These are phyloP conservation scores for Asobara japonica DNA, from an alignment of 1,140 invertebrate genomes.

Conservation along the genomic window DNA sequence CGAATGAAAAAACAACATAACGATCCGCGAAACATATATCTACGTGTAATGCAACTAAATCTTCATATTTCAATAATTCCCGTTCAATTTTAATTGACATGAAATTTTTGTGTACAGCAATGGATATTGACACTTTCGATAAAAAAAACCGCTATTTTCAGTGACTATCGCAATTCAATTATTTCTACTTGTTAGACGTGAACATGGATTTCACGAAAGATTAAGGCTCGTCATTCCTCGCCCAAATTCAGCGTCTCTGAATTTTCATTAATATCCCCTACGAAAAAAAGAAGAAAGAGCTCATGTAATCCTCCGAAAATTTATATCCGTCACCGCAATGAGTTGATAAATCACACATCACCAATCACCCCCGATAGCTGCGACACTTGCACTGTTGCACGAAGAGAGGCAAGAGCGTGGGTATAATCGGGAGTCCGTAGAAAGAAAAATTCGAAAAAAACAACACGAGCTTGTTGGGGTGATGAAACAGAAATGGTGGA, in stretches of 20 bases:
- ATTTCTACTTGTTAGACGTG: background rate
- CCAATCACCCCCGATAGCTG: slow-evolving; percentile 18
- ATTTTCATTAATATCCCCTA: background rate
- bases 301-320: background rate
- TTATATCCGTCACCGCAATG: background rate
- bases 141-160: background rate
- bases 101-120: too few relatives aligned
- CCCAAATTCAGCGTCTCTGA: background rate
- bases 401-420: background rate
- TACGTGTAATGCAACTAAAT: too few relatives aligned
- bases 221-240: too few relatives aligned
- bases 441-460: slow-evolving; percentile 15
- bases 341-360: slow-evolving; percentile 23
- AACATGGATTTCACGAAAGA: too few relatives aligned
- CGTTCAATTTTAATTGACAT: too few relatives aligned
- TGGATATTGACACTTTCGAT: too few relatives aligned
- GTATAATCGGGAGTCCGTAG: slow-evolving; percentile 20
- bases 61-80: too few relatives aligned
- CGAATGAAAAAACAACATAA: too few relatives aligned
- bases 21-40: too few relatives aligned
- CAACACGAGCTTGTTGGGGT: too few relatives aligned
- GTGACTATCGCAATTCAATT: background rate
- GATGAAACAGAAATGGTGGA: slow-evolving; percentile 10
- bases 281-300: background rate
- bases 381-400: slow-evolving; percentile 16